phyloP scores from a whole-genome alignment of 2,888 invertebrate species.

The Leistus spinibarbis region DNA sequence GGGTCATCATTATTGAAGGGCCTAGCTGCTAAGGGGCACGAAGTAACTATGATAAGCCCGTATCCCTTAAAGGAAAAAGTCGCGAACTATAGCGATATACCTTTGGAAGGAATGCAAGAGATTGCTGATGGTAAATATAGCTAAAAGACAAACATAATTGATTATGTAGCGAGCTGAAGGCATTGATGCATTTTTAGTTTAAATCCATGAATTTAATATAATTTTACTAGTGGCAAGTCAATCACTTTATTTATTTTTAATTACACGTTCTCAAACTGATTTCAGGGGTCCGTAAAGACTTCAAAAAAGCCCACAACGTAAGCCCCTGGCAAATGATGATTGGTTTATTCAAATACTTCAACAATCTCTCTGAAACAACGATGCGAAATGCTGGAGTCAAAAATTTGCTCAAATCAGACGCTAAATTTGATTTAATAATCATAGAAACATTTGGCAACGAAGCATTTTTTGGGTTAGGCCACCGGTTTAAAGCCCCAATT shows the following conservation, averaged over 20 bases:
- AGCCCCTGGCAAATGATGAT: not conserved
- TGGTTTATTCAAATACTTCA: not conserved
- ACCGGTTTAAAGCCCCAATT: slow-evolving; percentile 51
- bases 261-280: not conserved
- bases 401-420: slow-evolving; percentile 37
- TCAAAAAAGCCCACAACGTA: not conserved
- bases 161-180: too few relatives aligned
- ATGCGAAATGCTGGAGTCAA: slow-evolving; percentile 5
- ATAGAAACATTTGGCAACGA: slow-evolving; percentile 51
- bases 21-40: slow-evolving; percentile 60
- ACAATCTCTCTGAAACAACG: not conserved
- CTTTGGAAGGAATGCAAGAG: slow-evolving; percentile 42
- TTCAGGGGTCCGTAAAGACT: not conserved
- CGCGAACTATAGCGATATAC: slow-evolving; percentile 46
- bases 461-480: slow-evolving; percentile 50
- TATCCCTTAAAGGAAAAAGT: slow-evolving; percentile 43
- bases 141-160: too few relatives aligned
- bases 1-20: slow-evolving; percentile 57
- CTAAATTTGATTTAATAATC: slow-evolving; percentile 49
- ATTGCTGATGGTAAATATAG: slow-evolving; percentile 6
- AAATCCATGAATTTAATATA: too few relatives aligned
- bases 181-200: not conserved
- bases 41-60: slow-evolving; percentile 60
- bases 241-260: too few relatives aligned
- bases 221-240: not conserved